Evolutionary conservation across 1,140 invertebrate species (phyloP), one percentile per base, ranked within the genome.

Genomic region (Sminthurides bifidus): DNA sequence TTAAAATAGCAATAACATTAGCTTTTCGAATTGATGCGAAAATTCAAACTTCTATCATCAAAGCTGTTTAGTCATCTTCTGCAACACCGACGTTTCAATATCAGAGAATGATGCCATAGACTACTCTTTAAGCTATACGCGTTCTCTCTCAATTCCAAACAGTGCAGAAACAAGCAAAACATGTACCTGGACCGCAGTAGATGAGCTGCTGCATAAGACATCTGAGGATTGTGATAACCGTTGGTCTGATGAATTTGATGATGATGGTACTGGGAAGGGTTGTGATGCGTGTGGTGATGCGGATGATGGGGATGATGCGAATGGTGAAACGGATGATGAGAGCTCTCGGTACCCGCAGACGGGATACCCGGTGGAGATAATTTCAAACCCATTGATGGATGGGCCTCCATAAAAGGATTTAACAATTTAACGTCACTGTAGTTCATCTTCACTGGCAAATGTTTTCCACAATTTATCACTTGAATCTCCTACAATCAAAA

Each of bases 231-330:
- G 41, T 64, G 63, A 52, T 65, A 61, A 21, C 60, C 59, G 38
- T 61, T 61, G n/a, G 59, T 56, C 46, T 65, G 63, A 37, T 65
- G 63, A n/a, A 65, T 65, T 58, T 65, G 63, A 35, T 64, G 62
- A 41, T 64, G 62, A 44, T 65, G 63, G 40, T 65, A 61, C 31
- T 64, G 62, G 24, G 56, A 54, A 17, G 59, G 33, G 46, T 65
- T 59, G 55, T 65, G 63, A 58, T 61, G 60, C 19, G 60, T 41
- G 40, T 62, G 60, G 31, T 61, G 59, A 58, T 61, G 59, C 21
- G 63, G 60, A 52, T 65, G 63, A 45, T 63, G 61, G 8, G 57
- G 57, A 50, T 56, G 56, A 41, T 56, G 63, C 10, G 63, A 51
- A 38, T 64, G 63, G 43, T 63, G 60, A 54, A 64, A 64, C 15